Evolutionary conservation across 53 echinoderm and acorn worm species (phyloP), one percentile per base, ranked within the genome.

Genomic region (Mesocentrotus franciscanus): DNA sequence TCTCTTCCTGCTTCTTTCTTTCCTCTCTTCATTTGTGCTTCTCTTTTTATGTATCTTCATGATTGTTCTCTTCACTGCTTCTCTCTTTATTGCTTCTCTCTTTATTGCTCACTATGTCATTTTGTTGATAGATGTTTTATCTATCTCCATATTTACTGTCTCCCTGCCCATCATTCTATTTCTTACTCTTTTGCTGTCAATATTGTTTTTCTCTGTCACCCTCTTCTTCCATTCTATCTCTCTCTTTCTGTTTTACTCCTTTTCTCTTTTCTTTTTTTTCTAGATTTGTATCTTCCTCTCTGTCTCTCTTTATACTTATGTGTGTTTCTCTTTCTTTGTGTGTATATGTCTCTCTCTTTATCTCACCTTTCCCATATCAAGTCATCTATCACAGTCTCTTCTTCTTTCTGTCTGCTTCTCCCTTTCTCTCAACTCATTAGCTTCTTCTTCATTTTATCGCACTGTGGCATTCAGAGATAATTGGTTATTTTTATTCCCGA

Each of bases 401-500:
- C 9, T 14, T 60, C 29, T 30, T 27, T 90, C 90, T 68, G 20
- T 92, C 70, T 92, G 29, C 14, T 12, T 68, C 70, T 92, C 92
- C 20, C 71, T 92, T 36, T 70, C 66, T 92, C 24, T 70, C 4
- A 57, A 30, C 29, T 74, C 33, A 90, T 90, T 60, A 59, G 30
- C 29, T n/a, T 29, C 33, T 11, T 30, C 71, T 92, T 9, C 70
- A 20, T 16, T 15, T 33, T 92, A 61, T 22, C 64, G 64, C 92
- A 33, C 34, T 92, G 92, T 92, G 90, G 58, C 60, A 15, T 90
- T 58, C n/a, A 56, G 36, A 90, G 90, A 90, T 90, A 90, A 90
- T 90, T 90, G 90, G 90, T 90, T 90, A 90, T 90, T 79, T 79
- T 81, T 56, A 78, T 81, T 78, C 93, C 81, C 81, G 27, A 60